Percentiles rank a stretch among this genome's conserved stretches.
Evolutionary conservation across 2,113 vertebrate genomes (phyloP).

Genomic region (Ophthalmolycus amberensis): DNA sequence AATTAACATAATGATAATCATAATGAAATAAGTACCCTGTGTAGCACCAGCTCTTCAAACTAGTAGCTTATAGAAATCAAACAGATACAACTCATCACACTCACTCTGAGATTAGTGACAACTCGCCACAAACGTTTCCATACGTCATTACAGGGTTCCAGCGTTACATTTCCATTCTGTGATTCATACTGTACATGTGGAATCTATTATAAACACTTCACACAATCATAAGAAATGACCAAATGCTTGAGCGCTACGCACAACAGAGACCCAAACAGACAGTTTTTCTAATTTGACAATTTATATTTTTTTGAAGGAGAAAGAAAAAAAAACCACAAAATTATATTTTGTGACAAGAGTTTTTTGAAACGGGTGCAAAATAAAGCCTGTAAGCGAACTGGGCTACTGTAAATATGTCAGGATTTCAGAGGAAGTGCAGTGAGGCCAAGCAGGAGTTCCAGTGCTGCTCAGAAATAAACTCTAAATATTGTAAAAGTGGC

Average conservation of each 20-base stretch:
- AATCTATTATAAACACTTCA: slow-evolving; percentile 38
- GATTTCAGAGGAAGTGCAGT: neutral
- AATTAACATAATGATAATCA: slow-evolving; percentile 32
- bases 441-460: neutral
- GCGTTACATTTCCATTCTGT: slow-evolving; percentile 24
- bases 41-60: slow-evolving; percentile 47
- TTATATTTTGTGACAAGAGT: neutral
- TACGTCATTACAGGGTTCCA: neutral
- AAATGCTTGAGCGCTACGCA: slow-evolving; percentile 29
- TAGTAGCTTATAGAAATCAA: slow-evolving; percentile 39
- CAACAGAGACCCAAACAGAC: slow-evolving; percentile 24
- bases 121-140: slow-evolving; percentile 35
- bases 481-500: neutral
- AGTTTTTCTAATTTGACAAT: neutral
- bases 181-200: slow-evolving; percentile 36
- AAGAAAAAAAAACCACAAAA: neutral
- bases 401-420: neutral
- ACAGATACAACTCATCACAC: slow-evolving; percentile 37
- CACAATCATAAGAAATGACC: slow-evolving; percentile 29
- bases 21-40: slow-evolving; percentile 72
- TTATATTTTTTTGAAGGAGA: neutral
- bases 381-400: slow-evolving; percentile 20
- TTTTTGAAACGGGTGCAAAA: slow-evolving; percentile 36
- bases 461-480: neutral
- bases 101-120: slow-evolving; percentile 35